Conservation (phyloP, 2,888 invertebrate species). For the Eupeodes luniger region DNA sequence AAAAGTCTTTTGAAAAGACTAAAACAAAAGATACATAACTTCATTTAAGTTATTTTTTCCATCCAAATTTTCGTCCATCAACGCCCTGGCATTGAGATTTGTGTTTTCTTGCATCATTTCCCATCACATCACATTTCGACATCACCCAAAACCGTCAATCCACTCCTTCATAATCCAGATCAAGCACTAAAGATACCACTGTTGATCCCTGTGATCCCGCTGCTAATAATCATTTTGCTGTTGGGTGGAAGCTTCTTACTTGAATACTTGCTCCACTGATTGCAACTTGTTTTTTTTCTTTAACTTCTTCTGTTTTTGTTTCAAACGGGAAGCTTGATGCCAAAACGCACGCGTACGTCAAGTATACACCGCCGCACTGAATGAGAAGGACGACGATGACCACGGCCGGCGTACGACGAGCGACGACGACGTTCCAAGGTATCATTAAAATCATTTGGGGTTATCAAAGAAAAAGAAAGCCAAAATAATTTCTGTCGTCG, state of each 20-base stretch:
- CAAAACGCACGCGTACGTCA: conserved; percentile 61
- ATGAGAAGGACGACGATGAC: neutral
- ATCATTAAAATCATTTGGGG: conserved; percentile 73
- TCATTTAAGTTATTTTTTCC: conserved; percentile 28
- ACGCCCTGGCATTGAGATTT: conserved; percentile 53
- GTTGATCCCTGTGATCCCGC: conserved; percentile 66
- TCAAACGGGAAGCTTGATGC: conserved; percentile 33
- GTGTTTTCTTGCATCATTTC: conserved; percentile 35
- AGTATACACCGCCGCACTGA: conserved; percentile 1
- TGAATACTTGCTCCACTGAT: conserved; percentile 58
- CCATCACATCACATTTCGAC: conserved; percentile 10
- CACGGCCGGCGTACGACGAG: neutral
- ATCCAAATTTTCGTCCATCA: conserved; percentile 49
- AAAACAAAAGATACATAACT: neutral
- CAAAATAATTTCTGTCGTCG: conserved; percentile 45
- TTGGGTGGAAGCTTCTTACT: conserved; percentile 61
- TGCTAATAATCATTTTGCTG: conserved; percentile 66
- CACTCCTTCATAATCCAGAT: conserved; percentile 61
- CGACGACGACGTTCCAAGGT: conserved; percentile 41
- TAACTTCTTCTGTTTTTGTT: conserved; percentile 2
- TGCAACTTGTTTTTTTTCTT: conserved; percentile 45
- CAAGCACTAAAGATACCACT: conserved; percentile 58
- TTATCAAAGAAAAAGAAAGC: conserved; percentile 39
- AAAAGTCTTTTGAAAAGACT: neutral
- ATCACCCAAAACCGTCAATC: conserved; percentile 43